Evolutionary conservation across 2,113 vertebrate genomes (phyloP), one percentile per base, ranked within the genome.

Genomic region (Balaenoptera acutorostrata): DNA sequence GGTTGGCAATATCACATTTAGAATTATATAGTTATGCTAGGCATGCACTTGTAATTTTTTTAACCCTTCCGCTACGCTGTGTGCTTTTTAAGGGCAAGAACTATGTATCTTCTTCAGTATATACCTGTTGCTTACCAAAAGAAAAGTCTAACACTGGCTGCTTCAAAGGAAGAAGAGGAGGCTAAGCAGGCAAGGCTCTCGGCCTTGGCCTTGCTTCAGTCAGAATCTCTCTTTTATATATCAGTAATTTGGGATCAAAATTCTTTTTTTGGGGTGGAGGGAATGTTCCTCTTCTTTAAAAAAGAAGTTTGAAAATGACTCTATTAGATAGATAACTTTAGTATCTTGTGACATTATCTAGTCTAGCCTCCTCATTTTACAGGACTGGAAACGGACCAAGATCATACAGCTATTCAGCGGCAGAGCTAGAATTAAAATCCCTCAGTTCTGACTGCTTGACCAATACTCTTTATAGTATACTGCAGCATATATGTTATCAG

Each of bases 271-370:
- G 55, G 71, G 57, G 18, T 5, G 8, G 57, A 15, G 1, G 8
- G 74, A 77, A n/a, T 12, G 8, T 90, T 87, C 21, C 23, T 55
- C 39, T 14, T 36, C 41, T n/a, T 86, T 31, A 61, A 44, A 92
- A 74, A 83, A 25, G 17, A 82, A 57, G 44, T 72, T 91, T 82
- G 59, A 80, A 78, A 80, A 88, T 71, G 36, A 46, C 49, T 94
- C 13, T 63, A 21, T 29, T 84, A 46, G 31, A 6, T 41, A 55
- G 49, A 64, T 69, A 36, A 63, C 21, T 75, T 49, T 15, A 72
- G 57, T 75, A n/a, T 88, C 29, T 61, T 90, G 0, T 92, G 23
- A 66, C 52, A 39, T 36, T 66, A 10, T 71, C 31, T 72, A 20
- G 25, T 44, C 29, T 46, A 66, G 21, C 23, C 10, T 21, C 61